These are phyloP conservation scores for Zaprionus kolodkinae DNA, from an alignment of 1,140 invertebrate genomes.

Conservation along the genomic window DNA sequence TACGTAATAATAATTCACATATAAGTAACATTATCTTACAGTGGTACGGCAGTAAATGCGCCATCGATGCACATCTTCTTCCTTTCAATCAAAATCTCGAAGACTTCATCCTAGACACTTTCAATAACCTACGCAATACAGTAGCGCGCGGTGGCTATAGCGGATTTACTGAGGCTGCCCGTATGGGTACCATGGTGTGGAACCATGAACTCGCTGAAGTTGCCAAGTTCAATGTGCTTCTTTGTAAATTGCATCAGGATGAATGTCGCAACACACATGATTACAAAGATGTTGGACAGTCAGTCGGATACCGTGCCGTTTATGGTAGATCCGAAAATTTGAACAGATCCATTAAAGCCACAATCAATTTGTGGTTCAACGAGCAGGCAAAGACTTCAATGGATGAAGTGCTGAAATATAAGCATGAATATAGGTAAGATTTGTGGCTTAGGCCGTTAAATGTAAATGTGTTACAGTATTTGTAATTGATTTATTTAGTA, in stretches of 20 bases:
- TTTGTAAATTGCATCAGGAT: constrained; percentile 46
- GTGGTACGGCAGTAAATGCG: constrained; percentile 3
- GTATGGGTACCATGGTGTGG: constrained; percentile 64
- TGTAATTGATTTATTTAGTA: background rate
- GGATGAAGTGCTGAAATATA: constrained; percentile 25
- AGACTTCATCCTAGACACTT: background rate
- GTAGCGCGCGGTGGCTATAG: constrained; percentile 34
- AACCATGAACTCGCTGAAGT: constrained; percentile 61
- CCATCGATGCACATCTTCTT: constrained; percentile 25
- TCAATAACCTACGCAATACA: constrained; percentile 36
- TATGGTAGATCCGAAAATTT: background rate
- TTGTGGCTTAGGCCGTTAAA: background rate
- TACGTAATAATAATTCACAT: background rate
- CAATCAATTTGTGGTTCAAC: constrained; percentile 40
- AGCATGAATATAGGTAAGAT: constrained; percentile 25
- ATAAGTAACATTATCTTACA: background rate
- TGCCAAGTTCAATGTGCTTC: constrained; percentile 56
- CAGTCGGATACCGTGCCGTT: constrained; percentile 24
- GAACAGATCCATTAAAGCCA: background rate
- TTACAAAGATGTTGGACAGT: constrained; percentile 48
- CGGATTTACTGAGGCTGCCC: constrained; percentile 38
- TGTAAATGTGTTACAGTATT: background rate
- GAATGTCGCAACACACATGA: constrained; percentile 46
- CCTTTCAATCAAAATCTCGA: background rate
- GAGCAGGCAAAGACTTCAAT: constrained; percentile 21